Evolutionary conservation across 2,797 vertebrate genomes (phyloP), one percentile per base, ranked within the genome.

Genomic region (Darevskia mixta): DNA sequence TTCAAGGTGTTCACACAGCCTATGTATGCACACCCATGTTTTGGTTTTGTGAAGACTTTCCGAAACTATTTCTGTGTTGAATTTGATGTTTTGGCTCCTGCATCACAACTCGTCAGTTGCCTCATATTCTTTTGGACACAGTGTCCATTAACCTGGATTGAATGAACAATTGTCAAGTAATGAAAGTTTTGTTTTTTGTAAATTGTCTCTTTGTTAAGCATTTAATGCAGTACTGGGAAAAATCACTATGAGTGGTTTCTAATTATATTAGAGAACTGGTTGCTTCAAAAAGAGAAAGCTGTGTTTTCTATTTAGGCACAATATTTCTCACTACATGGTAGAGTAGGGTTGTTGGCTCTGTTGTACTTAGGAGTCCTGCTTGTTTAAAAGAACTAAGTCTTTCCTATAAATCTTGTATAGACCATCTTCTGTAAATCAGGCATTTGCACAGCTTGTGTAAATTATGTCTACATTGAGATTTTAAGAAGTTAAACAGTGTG

Each of bases 391-490:
- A 95, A 87, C 29, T 83, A 89, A 92, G 93, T 95, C 92, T 93
- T 96, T 94, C 92, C 83, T 92, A 94, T 96, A 96, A 96, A 96
- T 96, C 95, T 95, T 94, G 72, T 61, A 83, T 93, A 91, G 92
- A 91, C 93, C 92, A 93, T 96, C 95, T 94, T 94, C 92, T 93
- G 90, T 94, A 94, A 96, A 95, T 92, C 94, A 95, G 91, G 92
- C 93, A 93, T 95, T 96, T 95, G 92, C 94, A 94, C 95, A 93
- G 95, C 95, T 96, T 96, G 95, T 94, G 92, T 97, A 96, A 97
- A 97, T 97, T 97, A 97, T 95, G 93, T 94, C 95, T 96, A 91
- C 94, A 96, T 93, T 95, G 95, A 96, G 95, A 96, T 96, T 92
- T 96, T 96, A 95, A 96, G 96, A 96, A 96, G 96, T 96, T 96